Conservation (phyloP, 2,113 vertebrate genomes). For the Eudyptes chrysolophus region DNA sequence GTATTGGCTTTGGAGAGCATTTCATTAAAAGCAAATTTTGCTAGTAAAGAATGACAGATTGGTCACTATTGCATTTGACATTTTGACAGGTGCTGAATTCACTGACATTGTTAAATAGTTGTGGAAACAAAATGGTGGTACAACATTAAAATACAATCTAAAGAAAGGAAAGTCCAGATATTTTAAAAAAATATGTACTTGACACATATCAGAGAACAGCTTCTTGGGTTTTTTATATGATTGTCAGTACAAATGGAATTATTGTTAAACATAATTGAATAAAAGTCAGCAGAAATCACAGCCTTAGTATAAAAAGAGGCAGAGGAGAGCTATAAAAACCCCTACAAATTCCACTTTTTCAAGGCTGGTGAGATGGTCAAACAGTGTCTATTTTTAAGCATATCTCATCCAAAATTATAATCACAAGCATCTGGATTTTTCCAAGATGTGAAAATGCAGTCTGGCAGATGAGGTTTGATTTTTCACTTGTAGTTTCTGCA, state of each 20-base stretch:
- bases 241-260: neutral
- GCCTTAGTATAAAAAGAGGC: neutral
- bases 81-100: neutral
- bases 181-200: neutral
- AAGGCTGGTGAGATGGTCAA: neutral
- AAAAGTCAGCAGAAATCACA: neutral
- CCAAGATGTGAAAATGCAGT: constrained; percentile 17
- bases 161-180: neutral
- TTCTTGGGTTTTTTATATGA: neutral
- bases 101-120: neutral
- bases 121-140: neutral
- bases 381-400: neutral
- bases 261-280: neutral
- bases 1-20: neutral
- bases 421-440: neutral
- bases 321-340: neutral
- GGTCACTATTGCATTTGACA: neutral
- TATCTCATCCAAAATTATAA: constrained; percentile 25
- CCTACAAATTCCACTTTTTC: neutral
- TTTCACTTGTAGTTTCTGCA: constrained; percentile 6
- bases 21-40: neutral
- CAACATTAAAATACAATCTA: neutral
- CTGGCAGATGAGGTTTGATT: constrained; percentile 8
- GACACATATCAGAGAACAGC: neutral
- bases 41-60: neutral